Percentiles rank a stretch among this genome's conserved stretches.
These are phyloP conservation scores for Pogonocichla stellata DNA, from an alignment of 2,113 vertebrate species.

Conservation along the genomic window DNA sequence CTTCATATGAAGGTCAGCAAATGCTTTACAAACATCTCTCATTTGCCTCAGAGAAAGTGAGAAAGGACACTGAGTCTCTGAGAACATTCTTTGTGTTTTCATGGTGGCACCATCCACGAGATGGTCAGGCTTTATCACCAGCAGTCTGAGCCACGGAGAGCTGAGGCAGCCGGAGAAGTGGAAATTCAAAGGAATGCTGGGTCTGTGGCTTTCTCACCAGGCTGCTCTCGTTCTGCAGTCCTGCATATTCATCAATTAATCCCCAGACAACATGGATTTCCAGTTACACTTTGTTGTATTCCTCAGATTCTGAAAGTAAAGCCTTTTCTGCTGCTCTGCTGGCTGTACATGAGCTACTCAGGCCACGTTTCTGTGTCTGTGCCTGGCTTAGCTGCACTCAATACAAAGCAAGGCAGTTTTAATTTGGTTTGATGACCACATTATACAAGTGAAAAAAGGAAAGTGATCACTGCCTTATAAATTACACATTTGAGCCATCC, in stretches of 20 bases:
- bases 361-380: not conserved
- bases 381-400: not conserved
- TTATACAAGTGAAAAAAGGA: not conserved
- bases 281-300: not conserved
- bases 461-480: not conserved
- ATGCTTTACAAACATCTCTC: constrained; percentile 2
- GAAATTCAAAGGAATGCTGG: not conserved
- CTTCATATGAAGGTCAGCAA: not conserved
- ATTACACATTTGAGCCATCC: not conserved
- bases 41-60: not conserved
- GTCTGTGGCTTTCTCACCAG: not conserved
- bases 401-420: not conserved
- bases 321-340: not conserved
- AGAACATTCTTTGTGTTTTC: not conserved
- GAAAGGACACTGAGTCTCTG: not conserved
- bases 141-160: not conserved
- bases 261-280: not conserved
- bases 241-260: not conserved
- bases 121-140: not conserved
- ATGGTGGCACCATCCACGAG: not conserved
- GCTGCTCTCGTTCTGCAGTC: not conserved
- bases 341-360: not conserved
- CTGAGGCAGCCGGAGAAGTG: not conserved
- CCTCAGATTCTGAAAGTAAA: not conserved
- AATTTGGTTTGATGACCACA: not conserved